phyloP scores from a whole-genome alignment of 2,113 vertebrate genomes.

The Enhydra lutris region DNA sequence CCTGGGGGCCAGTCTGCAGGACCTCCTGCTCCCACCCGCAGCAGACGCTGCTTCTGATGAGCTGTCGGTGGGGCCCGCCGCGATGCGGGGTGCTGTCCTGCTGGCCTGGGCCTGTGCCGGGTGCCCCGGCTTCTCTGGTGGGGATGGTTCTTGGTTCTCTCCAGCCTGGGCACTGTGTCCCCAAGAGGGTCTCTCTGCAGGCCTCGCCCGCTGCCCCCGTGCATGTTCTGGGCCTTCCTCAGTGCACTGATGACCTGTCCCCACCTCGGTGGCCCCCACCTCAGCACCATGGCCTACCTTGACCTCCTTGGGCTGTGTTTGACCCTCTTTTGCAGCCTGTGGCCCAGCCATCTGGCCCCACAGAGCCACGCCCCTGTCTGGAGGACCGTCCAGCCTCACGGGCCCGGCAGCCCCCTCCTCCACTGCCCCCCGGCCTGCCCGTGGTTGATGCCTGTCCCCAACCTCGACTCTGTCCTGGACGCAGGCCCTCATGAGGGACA shows the following conservation, averaged over 20 bases:
- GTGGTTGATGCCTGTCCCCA: no score
- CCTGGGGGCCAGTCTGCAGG: not conserved
- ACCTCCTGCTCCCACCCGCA: rapidly evolving
- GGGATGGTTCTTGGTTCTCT: not conserved
- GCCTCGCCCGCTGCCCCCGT: not conserved
- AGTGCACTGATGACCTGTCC: rapidly evolving
- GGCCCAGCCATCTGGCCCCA: not conserved
- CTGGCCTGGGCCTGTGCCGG: not conserved
- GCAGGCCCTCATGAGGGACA: not conserved
- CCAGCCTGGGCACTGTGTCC: not conserved
- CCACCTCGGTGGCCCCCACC: not conserved
- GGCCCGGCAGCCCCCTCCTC: not conserved
- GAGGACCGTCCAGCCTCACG: not conserved
- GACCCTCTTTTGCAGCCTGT: not conserved
- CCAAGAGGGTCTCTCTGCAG: not conserved
- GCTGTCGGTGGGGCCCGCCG: not conserved
- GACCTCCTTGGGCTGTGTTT: not conserved
- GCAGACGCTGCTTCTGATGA: not conserved
- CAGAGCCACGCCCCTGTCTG: not conserved
- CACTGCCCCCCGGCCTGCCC: not conserved
- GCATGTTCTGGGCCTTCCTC: not conserved
- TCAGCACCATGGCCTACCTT: not conserved
- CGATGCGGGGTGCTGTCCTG: rapidly evolving
- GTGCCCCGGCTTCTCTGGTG: rapidly evolving
- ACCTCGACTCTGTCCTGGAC: not conserved